Evolutionary conservation across 1,140 invertebrate species (phyloP), one percentile per base, ranked within the genome.

Genomic region (Bombus haemorrhoidalis): DNA sequence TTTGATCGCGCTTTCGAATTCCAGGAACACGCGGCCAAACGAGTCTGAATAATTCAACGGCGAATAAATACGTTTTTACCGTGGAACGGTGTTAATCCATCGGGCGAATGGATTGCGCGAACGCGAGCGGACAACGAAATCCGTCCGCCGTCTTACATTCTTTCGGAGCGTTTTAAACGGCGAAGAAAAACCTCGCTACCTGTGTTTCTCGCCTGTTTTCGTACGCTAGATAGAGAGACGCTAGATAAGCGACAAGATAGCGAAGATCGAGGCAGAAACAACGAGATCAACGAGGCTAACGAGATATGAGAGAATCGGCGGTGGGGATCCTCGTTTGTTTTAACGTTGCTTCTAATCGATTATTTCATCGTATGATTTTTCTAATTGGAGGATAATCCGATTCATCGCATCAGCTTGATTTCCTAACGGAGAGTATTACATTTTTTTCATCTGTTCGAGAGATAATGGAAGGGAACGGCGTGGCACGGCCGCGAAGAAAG

Each of bases 1-100:
- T 77, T 77, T 77, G 75, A 77, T 77, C 75, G 34, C 75, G 75
- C 75, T 62, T 77, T 77, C 75, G 75, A 77, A 62, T 77, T 77
- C 75, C 57, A 15, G 59, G 75, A 77, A 77, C 37, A 39, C 59
- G 57, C 57, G 59, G 28, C 75, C 59, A 77, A 77, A 77, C 75
- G 57, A 77, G 75, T n/a, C 37, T 77, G 75, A 77, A 77, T 77
- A 41, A 77, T 77, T 77, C 75, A 77, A 77, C 75, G 25, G 53
- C 15, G 75, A 64, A 77, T 62, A 64, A 77, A 77, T 77, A 77
- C 37, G n/a, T 77, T 64, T 77, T 64, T 64, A 64, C 75, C 75
- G 37, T 32, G 18, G 37, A 77, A 32, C 57, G 0, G 75, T 41
- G 57, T 25, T 77, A 77, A 77, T 77, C 75, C 37, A 25, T 41